Conservation (phyloP, 2,888 invertebrate species). For the Cheilosia variabilis region DNA sequence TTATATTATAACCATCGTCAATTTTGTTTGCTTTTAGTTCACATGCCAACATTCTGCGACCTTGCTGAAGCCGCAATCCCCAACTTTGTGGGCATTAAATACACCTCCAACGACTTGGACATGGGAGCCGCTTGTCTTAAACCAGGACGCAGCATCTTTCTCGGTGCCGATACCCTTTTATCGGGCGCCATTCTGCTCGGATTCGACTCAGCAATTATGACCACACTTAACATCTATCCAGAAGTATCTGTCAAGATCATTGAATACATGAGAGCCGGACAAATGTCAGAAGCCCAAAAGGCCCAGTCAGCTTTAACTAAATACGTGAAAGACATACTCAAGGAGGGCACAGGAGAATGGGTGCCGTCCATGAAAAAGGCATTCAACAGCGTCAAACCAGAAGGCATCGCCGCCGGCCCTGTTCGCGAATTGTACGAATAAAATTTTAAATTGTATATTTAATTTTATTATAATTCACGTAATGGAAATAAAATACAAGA, state of each 20-base stretch:
- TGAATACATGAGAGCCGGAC: conserved; percentile 41
- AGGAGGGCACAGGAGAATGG: conserved; percentile 75
- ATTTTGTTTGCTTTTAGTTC: conserved; percentile 85
- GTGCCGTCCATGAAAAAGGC: conserved; percentile 76
- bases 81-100: conserved; percentile 92
- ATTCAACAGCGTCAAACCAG: conserved; percentile 60
- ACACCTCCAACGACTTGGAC: conserved; percentile 89
- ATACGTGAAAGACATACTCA: conserved; percentile 63
- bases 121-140: conserved; percentile 87
- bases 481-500: conserved; percentile 31
- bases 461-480: conserved; percentile 34
- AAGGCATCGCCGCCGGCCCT: conserved; percentile 65
- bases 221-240: conserved; percentile 88
- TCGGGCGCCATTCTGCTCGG: conserved; percentile 88
- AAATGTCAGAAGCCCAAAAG: conserved; percentile 51
- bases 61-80: conserved; percentile 87
- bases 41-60: conserved; percentile 88
- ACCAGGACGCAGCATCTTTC: conserved; percentile 85
- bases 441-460: neutral
- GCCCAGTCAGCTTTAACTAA: conserved; percentile 61
- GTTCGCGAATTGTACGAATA: conserved; percentile 49
- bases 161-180: conserved; percentile 88
- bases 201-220: conserved; percentile 89
- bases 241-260: conserved; percentile 77
- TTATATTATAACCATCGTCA: no score